Conservation (phyloP, 2,113 vertebrate species). For the Indicator indicator region DNA sequence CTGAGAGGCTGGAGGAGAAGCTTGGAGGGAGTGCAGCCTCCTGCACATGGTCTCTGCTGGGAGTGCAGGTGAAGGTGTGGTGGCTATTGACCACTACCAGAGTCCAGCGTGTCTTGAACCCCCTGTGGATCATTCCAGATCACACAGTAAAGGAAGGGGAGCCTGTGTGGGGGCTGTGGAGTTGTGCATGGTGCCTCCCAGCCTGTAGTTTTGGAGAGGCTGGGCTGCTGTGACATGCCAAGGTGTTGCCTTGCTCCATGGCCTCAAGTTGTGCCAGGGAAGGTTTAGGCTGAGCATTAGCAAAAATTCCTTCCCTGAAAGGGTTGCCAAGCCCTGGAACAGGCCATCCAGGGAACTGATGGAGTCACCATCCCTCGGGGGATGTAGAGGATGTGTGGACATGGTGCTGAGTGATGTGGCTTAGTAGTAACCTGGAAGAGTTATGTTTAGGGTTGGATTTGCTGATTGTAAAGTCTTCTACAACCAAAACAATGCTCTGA, state of each 20-base stretch:
- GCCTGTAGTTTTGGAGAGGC: not conserved
- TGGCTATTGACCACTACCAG: fast-evolving
- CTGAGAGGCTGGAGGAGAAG: not conserved
- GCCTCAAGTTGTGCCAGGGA: not conserved
- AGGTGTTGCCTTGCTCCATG: too few species aligned
- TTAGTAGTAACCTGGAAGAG: too few species aligned
- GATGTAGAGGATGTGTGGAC: too few species aligned
- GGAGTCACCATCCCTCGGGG: not conserved
- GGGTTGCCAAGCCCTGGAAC: not conserved
- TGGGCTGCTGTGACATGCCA: not conserved
- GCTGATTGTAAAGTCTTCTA: not conserved
- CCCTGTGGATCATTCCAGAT: not conserved
- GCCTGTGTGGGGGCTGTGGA: too few species aligned
- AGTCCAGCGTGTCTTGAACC: not conserved
- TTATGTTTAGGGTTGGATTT: not conserved
- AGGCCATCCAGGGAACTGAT: not conserved
- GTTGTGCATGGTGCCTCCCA: too few species aligned
- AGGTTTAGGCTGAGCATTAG: not conserved
- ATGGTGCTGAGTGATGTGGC: not conserved
- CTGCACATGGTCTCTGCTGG: not conserved
- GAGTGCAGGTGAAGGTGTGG: not conserved
- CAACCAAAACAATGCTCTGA: not conserved
- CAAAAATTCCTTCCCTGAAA: not conserved
- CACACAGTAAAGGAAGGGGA: not conserved
- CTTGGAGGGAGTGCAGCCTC: not conserved